Evolutionary conservation across 2,888 invertebrate genomes (phyloP), one percentile per base, ranked within the genome.

Genomic region (Plagiodera versicolora): DNA sequence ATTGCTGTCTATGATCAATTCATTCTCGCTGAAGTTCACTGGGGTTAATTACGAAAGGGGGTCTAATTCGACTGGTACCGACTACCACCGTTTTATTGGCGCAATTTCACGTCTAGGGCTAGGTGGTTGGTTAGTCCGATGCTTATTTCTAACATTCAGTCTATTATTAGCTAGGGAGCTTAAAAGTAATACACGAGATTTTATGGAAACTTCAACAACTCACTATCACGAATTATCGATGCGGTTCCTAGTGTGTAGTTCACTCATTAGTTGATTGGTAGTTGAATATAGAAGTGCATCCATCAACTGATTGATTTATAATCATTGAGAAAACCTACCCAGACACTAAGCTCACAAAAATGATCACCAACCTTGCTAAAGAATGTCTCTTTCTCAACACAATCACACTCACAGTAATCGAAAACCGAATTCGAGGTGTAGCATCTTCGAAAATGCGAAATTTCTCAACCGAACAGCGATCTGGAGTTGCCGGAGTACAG

Each of bases 11-110:
- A 39, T 39, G 39, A 39, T 39, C 39, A 39, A 39, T 39, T 39
- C 39, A 39, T 39, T 39, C 39, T 39, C 39, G 39, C 39, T 39
- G 14, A n/a, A 14, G 14, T 39, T 39, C 6, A 14, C 14, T 14
- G 4, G 39, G 39, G 39, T 14, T 39, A 39, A 39, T 39, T 39
- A 39, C n/a, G 14, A 14, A 39, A 39, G 39, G 39, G 39, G 39
- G 39, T 39, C n/a, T 39, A 14, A 10, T 32, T 58, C 66, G 70
- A 74, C 77, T 79, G 79, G 79, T 71, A 79, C 79, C 63, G 78
- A 73, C 74, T 79, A 79, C 77, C 79, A 79, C 79, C 78, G 72
- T 77, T n/a, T n/a, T 79, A 79, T 79, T 78, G 77, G 77, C 75
- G 77, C 75, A 24, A 67, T 70, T 73, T 73, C 71, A 74, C 75